Evolutionary conservation across 1,140 invertebrate species (phyloP).

Genomic region (Cydia splendana): DNA sequence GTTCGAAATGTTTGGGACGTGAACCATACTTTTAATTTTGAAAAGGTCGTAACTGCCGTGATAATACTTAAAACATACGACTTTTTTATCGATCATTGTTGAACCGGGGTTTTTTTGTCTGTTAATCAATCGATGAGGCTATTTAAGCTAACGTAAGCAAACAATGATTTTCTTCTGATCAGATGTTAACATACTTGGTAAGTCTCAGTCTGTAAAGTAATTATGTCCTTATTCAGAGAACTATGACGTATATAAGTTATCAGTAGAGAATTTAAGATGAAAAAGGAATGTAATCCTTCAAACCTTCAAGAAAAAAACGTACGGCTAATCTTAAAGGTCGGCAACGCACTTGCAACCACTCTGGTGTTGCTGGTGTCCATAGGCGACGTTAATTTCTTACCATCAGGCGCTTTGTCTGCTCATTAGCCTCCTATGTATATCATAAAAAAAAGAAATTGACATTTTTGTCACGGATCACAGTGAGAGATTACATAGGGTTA

Average conservation of each 20-base stretch:
- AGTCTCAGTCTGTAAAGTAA: background rate
- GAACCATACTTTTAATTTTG: background rate
- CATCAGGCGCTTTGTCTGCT: too few relatives aligned
- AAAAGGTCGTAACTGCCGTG: background rate
- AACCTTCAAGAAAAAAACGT: too few relatives aligned
- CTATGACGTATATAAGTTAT: background rate
- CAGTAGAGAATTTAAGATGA: too few relatives aligned
- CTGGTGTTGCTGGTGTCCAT: too few relatives aligned
- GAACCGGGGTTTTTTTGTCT: background rate
- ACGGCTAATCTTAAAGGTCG: too few relatives aligned
- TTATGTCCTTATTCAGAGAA: background rate
- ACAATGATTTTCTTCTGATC: background rate
- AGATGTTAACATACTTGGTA: background rate
- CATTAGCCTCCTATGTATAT: too few relatives aligned
- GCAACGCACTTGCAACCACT: too few relatives aligned
- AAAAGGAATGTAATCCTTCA: too few relatives aligned
- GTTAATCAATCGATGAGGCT: constrained; percentile 19
- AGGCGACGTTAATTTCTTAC: too few relatives aligned
- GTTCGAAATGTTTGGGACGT: constrained; percentile 11
- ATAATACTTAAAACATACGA: background rate
- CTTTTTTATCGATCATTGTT: background rate
- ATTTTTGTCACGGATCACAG: too few relatives aligned
- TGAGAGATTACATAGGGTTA: too few relatives aligned
- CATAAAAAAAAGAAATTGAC: too few relatives aligned
- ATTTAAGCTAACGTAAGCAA: constrained; percentile 19